These are phyloP conservation scores for Lepeophtheirus nordmannii DNA, from an alignment of 2,888 invertebrate species.

Conservation along the genomic window DNA sequence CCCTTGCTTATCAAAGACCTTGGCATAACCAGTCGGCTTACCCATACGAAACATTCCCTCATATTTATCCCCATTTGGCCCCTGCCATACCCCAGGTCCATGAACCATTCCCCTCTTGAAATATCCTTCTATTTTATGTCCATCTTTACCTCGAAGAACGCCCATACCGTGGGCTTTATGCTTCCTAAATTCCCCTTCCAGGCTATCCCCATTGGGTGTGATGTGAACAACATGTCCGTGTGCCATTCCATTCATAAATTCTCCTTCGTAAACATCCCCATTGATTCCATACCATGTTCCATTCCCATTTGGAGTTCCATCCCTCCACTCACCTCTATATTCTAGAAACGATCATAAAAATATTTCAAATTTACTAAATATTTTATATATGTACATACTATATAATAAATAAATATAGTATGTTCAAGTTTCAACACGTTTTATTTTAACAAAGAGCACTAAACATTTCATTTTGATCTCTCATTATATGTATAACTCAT, in stretches of 20 bases:
- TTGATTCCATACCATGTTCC: slow-evolving; percentile 10
- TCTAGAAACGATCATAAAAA: not conserved
- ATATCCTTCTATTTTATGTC: not conserved
- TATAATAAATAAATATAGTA: too few species aligned
- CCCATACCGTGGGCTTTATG: slow-evolving; percentile 4
- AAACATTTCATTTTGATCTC: too few species aligned
- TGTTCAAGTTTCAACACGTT: too few species aligned
- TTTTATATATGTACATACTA: too few species aligned
- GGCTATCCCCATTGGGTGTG: not conserved
- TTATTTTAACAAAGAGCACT: too few species aligned
- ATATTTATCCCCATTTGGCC: slow-evolving; percentile 10
- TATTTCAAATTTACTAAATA: too few species aligned
- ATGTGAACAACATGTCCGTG: slow-evolving; percentile 5
- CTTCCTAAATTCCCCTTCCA: slow-evolving; percentile 8
- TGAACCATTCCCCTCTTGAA: slow-evolving; percentile 12
- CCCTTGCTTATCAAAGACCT: slow-evolving; percentile 1
- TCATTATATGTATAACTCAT: too few species aligned
- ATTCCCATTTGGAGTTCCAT: slow-evolving; percentile 4
- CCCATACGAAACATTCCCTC: slow-evolving; percentile 13
- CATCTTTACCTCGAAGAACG: not conserved
- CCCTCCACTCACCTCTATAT: slow-evolving; percentile 10
- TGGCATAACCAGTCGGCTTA: slow-evolving; percentile 1
- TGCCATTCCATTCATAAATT: slow-evolving; percentile 2
- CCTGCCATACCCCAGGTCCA: not conserved
- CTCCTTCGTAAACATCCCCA: not conserved